Evolutionary conservation across 2,113 vertebrate species (phyloP), one percentile per base, ranked within the genome.

Genomic region (Phalacrocorax carbo): DNA sequence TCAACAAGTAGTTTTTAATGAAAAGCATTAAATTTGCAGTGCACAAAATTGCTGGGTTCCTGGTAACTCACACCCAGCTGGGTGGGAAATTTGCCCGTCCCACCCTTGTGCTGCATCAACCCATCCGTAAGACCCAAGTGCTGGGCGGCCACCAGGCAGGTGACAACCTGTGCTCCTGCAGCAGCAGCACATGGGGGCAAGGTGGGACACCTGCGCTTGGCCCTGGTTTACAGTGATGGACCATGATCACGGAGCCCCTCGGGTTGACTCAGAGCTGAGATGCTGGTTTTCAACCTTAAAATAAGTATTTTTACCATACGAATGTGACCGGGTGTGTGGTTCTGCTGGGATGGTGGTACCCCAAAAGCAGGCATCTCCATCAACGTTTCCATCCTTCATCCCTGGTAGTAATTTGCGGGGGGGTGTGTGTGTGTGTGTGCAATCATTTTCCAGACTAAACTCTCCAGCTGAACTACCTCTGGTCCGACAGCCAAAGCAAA

Each of bases 401-500:
- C 38, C 32, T 55, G 7, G 2, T 16, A 52, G n/a, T 17, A n/a
- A 23, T 0, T 23, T 23, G 46, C 18, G 23, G 30, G 26, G 23
- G 30, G 44, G 49, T 38, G 38, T 38, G 38, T 38, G 10, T 36
- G 36, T 36, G 36, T 36, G 36, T 38, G 38, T 38, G 5, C 26
- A 38, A 26, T 15, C 0, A 0, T 30, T 44, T 40, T 10, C 60
- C 60, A 49, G 38, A n/a, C 77, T 55, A n/a, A 82, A 16, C 7
- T 57, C 62, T 76, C 8, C 60, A 55, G 46, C 27, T 46, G 64
- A 81, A n/a, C 34, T 34, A 23, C 62, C 34, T 61, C 5, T 10
- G 36, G n/a, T 65, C 49, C 61, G 40, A 11, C 22, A 73, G 87
- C 65, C 94, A 84, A 93, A 91, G 69, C 48, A 91, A 93, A 95